Percentiles rank a stretch among this genome's conserved stretches.
Conservation (phyloP, 2,888 invertebrate genomes). For the Neria commutata region DNA sequence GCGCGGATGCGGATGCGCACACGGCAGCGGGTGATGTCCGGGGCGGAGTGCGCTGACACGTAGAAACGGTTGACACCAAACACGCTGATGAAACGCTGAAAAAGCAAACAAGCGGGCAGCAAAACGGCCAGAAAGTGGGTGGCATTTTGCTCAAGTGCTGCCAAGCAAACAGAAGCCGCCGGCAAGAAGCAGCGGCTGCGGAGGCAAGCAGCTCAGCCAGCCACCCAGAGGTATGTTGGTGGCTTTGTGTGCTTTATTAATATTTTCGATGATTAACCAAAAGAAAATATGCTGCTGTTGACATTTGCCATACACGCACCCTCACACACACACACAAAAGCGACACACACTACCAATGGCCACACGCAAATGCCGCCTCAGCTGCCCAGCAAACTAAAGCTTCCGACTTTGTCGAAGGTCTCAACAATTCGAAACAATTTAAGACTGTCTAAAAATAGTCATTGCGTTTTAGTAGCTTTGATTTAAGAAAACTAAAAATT, state of each 20-base stretch:
- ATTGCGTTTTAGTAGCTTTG: no score
- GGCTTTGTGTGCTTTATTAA: conserved; percentile 9
- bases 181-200: not conserved
- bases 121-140: not conserved
- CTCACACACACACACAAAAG: not conserved
- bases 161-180: not conserved
- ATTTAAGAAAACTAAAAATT: no score
- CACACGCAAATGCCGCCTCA: not conserved
- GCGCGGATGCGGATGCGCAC: no score
- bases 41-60: no score
- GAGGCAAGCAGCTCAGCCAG: not conserved
- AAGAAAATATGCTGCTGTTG: not conserved
- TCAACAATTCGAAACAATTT: no score
- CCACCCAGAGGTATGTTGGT: not conserved
- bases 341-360: not conserved
- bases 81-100: no score
- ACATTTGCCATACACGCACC: not conserved
- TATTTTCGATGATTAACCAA: not conserved
- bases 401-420: no score
- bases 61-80: conserved; percentile 1
- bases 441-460: no score
- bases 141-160: not conserved
- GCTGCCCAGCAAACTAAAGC: not conserved
- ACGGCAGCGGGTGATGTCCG: no score
- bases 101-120: no score